Conservation (phyloP, 2,113 vertebrate species). For the Colistium nudipinnis region DNA sequence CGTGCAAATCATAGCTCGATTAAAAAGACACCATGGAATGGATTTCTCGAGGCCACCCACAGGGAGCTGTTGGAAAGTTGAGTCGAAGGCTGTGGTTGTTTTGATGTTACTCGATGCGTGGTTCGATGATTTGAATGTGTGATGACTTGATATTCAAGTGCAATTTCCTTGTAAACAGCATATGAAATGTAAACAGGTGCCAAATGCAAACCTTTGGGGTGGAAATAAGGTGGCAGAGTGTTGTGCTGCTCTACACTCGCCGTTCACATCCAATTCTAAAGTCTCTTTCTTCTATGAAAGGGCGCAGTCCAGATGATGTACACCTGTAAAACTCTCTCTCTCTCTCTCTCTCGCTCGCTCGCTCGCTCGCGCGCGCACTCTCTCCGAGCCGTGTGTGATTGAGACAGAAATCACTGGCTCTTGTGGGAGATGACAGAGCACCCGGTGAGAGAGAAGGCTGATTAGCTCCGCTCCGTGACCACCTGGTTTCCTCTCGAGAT, state of each 20-base stretch:
- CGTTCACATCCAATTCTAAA: no score
- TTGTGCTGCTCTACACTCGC: neutral
- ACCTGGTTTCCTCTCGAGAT: constrained; percentile 16
- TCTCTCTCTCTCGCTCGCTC: no score
- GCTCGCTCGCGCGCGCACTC: no score
- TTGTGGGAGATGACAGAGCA: constrained; percentile 12
- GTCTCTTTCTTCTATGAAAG: neutral
- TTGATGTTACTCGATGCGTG: neutral
- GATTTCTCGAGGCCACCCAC: no score
- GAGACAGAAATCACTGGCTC: no score
- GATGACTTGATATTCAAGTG: neutral
- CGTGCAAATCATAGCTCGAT: neutral
- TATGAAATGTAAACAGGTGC: neutral
- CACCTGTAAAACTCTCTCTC: no score
- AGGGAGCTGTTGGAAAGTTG: neutral
- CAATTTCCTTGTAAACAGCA: no score
- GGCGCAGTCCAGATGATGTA: neutral
- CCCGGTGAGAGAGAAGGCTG: constrained; percentile 23
- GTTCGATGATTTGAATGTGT: no score
- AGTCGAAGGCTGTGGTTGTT: neutral
- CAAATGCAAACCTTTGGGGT: neutral
- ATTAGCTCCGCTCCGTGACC: constrained; percentile 37
- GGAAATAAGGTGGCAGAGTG: neutral
- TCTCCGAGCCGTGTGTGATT: no score
- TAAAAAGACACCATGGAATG: no score